Conservation (phyloP, 2,888 invertebrate genomes). For the Tinea pellionella region DNA sequence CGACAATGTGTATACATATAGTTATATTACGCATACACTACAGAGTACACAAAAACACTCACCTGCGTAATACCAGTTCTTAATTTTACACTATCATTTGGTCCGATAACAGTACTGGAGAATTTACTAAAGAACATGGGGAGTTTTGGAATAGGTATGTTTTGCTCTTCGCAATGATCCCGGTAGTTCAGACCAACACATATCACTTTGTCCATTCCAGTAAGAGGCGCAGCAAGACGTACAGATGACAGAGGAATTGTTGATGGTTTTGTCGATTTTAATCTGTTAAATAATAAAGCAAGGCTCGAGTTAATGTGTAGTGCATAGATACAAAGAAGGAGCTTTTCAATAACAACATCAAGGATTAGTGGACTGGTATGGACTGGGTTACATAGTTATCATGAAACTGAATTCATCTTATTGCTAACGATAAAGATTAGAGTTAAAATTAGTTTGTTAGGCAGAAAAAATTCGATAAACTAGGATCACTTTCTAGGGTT, state of each 20-base stretch:
- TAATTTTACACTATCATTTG: constrained; percentile 71
- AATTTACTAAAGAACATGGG: constrained; percentile 93
- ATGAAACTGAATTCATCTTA: no score
- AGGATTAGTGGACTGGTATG: no score
- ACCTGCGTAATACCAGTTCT: constrained; percentile 44
- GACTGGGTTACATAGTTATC: no score
- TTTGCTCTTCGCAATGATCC: constrained; percentile 88
- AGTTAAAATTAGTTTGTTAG: no score
- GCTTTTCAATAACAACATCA: no score
- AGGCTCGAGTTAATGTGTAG: no score
- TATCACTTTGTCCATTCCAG: constrained; percentile 83
- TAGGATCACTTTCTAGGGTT: no score
- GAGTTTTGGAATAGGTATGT: constrained; percentile 75
- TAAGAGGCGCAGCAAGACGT: constrained; percentile 77
- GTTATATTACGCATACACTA: no score
- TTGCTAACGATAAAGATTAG: no score
- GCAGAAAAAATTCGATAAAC: no score
- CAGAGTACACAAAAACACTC: constrained; percentile 13
- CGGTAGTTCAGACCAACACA: constrained; percentile 89
- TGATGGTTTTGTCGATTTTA: constrained; percentile 21
- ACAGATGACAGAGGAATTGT: constrained; percentile 59
- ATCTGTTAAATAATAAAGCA: constrained; percentile 17
- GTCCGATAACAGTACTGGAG: constrained; percentile 80
- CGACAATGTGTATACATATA: no score
- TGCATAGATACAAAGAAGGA: no score